These are phyloP conservation scores for Automeris io DNA, from an alignment of 2,888 invertebrate species.

Conservation along the genomic window DNA sequence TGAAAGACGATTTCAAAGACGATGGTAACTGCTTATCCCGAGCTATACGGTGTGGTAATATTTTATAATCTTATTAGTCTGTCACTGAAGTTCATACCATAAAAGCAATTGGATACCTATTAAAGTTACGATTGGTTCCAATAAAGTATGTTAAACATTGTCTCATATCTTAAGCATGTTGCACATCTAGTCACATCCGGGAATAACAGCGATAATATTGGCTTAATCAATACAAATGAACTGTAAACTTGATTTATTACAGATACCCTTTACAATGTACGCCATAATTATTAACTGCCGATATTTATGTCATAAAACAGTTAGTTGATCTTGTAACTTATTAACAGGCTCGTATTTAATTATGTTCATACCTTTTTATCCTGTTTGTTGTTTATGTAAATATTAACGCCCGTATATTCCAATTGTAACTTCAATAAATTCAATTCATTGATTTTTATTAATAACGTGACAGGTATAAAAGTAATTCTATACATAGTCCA, in stretches of 20 bases:
- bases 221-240: too few species aligned
- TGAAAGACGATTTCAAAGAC: too few species aligned
- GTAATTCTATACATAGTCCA: not conserved
- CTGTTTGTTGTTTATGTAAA: not conserved
- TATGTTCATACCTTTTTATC: not conserved
- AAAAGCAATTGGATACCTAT: too few species aligned
- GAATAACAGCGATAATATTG: too few species aligned
- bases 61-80: too few species aligned
- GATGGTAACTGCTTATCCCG: too few species aligned
- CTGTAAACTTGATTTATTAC: not conserved
- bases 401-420: not conserved
- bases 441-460: not conserved
- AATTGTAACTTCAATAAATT: not conserved
- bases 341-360: not conserved
- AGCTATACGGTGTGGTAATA: too few species aligned
- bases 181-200: too few species aligned
- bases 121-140: too few species aligned
- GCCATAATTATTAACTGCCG: not conserved
- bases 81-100: too few species aligned
- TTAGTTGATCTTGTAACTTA: not conserved
- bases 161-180: too few species aligned
- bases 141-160: too few species aligned
- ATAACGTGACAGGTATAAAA: not conserved
- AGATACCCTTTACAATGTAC: not conserved
- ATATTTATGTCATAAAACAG: not conserved